Base-by-base conservation (phyloP, 53 echinoderm and acorn worm species). In the Holothuria scabra region DNA sequence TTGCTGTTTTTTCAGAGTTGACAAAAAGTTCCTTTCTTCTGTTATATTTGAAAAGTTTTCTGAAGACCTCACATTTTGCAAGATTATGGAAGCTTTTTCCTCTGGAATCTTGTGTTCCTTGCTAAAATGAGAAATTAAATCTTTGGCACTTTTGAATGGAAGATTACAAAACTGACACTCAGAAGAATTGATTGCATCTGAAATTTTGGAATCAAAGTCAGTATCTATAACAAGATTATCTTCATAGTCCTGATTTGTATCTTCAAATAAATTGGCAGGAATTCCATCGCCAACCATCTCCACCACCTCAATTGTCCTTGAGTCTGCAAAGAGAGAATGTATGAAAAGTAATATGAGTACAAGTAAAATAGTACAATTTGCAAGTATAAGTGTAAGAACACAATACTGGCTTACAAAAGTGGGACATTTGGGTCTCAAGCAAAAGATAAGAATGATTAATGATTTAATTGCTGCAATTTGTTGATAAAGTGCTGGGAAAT, bases 211-310 rank as follows among this genome's bases (percentile, higher is more conserved):
- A 64, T 12, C 64, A 26, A 26, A 2, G 25, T 64, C 64, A 11
- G 64, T 64, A 19, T 21, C 64, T 12, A 78, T 28, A 1, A 30
- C 57, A 21, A 57, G 57, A 31, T 57, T 78, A 28, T 56, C 26
- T 46, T 78, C 78, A 23, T 78, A 55, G 59, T 57, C 78, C 24
- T 46, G 44, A 16, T 55, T 32, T 12, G 78, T 78, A 9, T 78
- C 78, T 31, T 78, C 78, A 78, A 78, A 78, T 32, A 78, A 58
- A 30, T 78, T 56, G 8, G 78, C 78, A 32, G 78, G 78, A 57
- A 78, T 78, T 8, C 78, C 55, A 78, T 78, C 78, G 2, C 56
- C 78, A 57, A 59, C 78, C 16, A 55, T 78, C 11, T 78, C 78
- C 28, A 78, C 58, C 20, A 78, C 29, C 25, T 78, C 58, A 21